Evolutionary conservation across 2,797 vertebrate genomes (phyloP).

Genomic region (Luscinia megarhynchos): DNA sequence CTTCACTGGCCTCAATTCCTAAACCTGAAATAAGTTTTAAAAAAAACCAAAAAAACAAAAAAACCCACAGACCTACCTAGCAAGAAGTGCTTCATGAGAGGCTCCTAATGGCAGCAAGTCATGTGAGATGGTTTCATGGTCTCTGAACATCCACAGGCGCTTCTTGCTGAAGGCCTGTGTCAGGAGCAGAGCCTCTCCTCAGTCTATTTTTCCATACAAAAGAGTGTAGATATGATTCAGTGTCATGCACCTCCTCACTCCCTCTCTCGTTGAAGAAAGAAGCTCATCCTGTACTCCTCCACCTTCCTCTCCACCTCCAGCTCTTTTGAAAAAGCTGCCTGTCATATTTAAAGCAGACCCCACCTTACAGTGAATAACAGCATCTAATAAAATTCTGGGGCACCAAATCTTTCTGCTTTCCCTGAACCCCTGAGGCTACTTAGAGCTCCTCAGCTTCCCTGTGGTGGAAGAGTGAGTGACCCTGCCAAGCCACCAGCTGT

Average conservation of each 20-base stretch:
- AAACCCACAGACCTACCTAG: background rate
- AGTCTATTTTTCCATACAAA: background rate
- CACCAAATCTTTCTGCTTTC: background rate
- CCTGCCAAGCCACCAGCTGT: background rate
- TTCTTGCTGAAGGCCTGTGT: background rate
- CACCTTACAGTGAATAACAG: background rate
- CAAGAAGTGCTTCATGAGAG: background rate
- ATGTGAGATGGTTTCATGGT: background rate
- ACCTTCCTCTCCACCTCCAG: background rate
- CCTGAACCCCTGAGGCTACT: background rate
- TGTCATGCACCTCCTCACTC: background rate
- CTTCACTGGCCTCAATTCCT: background rate
- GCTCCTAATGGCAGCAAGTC: background rate
- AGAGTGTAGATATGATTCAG: background rate
- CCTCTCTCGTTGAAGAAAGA: background rate
- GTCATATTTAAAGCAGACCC: background rate
- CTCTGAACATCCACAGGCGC: background rate
- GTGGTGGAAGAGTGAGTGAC: background rate
- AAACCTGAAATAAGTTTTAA: background rate
- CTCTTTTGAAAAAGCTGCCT: constrained; percentile 9
- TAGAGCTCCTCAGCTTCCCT: background rate
- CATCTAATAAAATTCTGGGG: background rate
- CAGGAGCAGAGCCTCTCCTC: background rate
- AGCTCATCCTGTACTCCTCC: background rate
- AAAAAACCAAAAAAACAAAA: background rate